These are phyloP conservation scores for Sebastes fasciatus DNA, from an alignment of 2,113 vertebrate species.

Conservation along the genomic window DNA sequence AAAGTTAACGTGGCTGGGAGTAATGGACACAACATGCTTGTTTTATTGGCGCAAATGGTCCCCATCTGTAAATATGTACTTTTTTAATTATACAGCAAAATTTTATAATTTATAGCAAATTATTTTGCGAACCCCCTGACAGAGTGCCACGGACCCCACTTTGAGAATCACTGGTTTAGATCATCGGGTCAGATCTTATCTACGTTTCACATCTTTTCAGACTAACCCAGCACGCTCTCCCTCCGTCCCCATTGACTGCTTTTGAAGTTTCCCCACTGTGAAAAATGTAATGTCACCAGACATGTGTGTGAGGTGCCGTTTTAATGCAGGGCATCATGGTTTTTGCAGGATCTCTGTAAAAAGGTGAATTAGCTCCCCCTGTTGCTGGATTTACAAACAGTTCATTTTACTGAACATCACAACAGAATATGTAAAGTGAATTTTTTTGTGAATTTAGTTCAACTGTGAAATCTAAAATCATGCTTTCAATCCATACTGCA, in stretches of 20 bases:
- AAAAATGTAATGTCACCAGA: neutral
- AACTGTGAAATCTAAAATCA: neutral
- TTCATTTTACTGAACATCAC: neutral
- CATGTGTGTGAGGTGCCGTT: neutral
- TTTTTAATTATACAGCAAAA: no score
- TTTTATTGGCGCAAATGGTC: no score
- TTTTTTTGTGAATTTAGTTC: neutral
- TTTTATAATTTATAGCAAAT: no score
- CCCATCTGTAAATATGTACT: no score
- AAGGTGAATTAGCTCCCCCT: constrained; percentile 56
- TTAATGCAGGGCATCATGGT: neutral
- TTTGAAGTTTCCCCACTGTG: neutral
- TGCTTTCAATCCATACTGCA: neutral
- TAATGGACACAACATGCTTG: no score
- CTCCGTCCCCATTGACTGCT: neutral
- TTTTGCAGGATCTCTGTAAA: neutral
- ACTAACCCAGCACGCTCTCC: neutral
- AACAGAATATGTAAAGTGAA: neutral
- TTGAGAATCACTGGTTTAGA: no score
- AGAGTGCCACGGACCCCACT: no score
- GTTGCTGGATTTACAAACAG: constrained; percentile 30
- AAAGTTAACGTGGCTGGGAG: no score
- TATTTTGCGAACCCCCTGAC: no score
- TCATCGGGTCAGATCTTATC: no score
- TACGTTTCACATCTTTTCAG: no score